Base-by-base conservation (phyloP, 2,888 invertebrate species). In the Acleris cristana region DNA sequence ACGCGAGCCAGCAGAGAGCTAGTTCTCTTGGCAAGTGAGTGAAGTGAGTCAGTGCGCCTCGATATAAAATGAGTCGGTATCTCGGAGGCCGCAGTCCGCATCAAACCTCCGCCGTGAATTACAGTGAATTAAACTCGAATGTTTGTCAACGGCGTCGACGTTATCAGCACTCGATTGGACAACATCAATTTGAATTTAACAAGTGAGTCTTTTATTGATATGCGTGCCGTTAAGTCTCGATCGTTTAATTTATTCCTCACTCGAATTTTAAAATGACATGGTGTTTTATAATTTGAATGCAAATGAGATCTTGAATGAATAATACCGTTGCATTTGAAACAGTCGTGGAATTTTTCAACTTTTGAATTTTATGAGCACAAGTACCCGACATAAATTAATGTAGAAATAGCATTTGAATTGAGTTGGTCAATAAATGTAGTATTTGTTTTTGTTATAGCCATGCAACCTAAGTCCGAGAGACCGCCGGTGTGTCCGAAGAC, bases 401-500 rank as follows among this genome's bases (percentile, higher is more conserved):
- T 48, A 55, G 40, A 4, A 48, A 48, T 30, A 48, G 63, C 45
- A 60, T 54, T 53, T 30, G n/a, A 44, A 34, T 65, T 73, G 40
- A 40, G 40, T 40, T 49, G 73, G 73, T 19, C 65, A 73, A 21
- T n/a, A 5, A 67, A 63, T 55, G 6, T 30, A 44, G 40, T 54
- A 48, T 44, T 53, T 68, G 14, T 71, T 75, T 76, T 69, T 70
- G 71, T 83, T 84, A 55, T 77, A 88, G 88, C 69, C 76, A 92
- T 92, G 92, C 91, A 92, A 70, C 90, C 92, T 1, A 91, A 88
- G 78, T 72, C 87, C 6, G 90, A 91, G 2, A 84, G 86, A 75
- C 84, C 89, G 21, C 86, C 89, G n/a, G 76, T 87, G 30, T 85
- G 87, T 70, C 83, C 89, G 0, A 88, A 85, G 70, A 69, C 73